Percentiles rank a stretch among this genome's conserved stretches.
These are phyloP conservation scores for Brachionus rubens DNA, from an alignment of 1,140 invertebrate species.

Conservation along the genomic window DNA sequence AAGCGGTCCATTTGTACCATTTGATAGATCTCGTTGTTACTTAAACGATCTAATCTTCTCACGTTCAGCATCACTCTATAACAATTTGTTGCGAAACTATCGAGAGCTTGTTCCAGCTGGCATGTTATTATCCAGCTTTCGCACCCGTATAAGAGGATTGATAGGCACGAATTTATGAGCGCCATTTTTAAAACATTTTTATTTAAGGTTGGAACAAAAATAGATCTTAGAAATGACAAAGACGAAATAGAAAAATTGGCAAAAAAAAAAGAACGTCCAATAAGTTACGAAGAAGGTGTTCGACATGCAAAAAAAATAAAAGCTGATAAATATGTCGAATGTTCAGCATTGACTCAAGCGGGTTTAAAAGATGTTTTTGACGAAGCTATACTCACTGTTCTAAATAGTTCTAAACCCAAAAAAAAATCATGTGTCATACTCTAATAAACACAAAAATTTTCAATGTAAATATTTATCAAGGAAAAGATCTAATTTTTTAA, in stretches of 20 bases:
- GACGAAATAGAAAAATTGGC: constrained; percentile 30
- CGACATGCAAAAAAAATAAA: constrained; percentile 4
- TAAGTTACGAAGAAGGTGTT: constrained; percentile 12
- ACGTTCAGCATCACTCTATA: no score
- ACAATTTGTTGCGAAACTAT: no score
- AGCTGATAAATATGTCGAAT: constrained; percentile 43
- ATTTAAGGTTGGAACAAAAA: constrained; percentile 55
- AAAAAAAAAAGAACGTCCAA: constrained; percentile 34
- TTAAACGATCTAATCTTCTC: no score
- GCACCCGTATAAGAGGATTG: no score
- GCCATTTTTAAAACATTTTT: no score
- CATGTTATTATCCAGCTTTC: no score
- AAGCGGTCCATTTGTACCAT: no score
- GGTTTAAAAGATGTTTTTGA: constrained; percentile 44
- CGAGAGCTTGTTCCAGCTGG: no score
- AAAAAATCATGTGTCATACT: constrained; percentile 28
- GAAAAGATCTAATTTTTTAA: no score
- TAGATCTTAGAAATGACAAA: constrained; percentile 59
- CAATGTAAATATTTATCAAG: no score
- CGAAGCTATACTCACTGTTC: constrained; percentile 13
- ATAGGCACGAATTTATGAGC: no score
- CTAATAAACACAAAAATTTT: neutral
- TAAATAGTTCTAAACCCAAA: neutral
- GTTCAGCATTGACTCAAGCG: constrained; percentile 29
- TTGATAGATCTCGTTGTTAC: no score